phyloP scores from a whole-genome alignment of 2,797 vertebrate genomes.

The Tachyglossus aculeatus region DNA sequence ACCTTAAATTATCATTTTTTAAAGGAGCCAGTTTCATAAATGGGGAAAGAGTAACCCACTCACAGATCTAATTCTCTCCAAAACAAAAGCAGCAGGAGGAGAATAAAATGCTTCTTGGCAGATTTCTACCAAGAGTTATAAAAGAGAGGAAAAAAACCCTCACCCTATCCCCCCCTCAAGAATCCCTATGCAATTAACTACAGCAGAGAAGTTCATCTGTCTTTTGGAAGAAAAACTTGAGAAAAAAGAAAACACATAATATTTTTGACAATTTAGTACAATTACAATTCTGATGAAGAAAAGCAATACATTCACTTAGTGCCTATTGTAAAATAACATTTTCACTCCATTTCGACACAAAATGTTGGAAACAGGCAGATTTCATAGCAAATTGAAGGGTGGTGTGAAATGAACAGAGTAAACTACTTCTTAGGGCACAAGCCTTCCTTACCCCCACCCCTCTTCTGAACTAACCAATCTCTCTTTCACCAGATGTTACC shows the following conservation, averaged over 20 bases:
- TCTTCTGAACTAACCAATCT: background rate
- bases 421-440: background rate
- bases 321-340: no score
- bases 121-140: no score
- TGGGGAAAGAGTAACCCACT: background rate
- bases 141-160: no score
- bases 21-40: background rate
- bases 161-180: background rate
- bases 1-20: background rate
- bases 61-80: background rate
- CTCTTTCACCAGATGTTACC: background rate
- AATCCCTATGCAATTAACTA: background rate
- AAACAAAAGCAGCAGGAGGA: no score
- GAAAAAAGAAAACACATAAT: background rate
- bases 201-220: background rate
- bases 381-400: background rate
- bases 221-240: background rate
- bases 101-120: no score
- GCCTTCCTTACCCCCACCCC: background rate
- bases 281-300: background rate
- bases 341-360: no score
- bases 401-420: background rate
- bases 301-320: no score
- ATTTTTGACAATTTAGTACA: background rate
- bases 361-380: background rate